A percentile compares a stretch with the other conserved stretches of the same genome.
Conservation (phyloP, 2,888 invertebrate genomes). For the Tanypteryx hageni region DNA sequence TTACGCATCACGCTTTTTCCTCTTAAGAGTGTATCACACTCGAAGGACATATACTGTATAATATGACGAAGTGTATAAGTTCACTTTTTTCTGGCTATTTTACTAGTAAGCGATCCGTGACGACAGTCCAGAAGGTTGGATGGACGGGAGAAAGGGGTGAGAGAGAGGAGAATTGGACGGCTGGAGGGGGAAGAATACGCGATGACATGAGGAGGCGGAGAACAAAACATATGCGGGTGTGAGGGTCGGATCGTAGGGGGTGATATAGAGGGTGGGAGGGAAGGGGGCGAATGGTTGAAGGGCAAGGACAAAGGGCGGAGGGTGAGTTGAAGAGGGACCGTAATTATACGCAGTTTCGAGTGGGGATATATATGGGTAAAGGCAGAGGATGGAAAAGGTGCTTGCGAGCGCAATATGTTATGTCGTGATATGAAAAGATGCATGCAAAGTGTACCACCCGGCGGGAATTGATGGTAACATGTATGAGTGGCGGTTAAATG, state of each 20-base stretch:
- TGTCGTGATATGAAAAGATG: no score
- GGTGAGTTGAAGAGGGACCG: background rate
- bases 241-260: background rate
- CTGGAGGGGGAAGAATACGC: background rate
- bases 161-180: background rate
- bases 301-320: background rate
- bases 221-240: background rate
- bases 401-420: no score
- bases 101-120: background rate
- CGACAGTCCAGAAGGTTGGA: background rate
- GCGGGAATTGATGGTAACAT: no score
- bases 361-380: no score
- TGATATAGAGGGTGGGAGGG: background rate
- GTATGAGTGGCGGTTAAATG: no score
- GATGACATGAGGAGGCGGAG: background rate
- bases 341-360: no score
- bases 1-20: background rate
- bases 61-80: no score
- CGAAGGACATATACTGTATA: background rate
- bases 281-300: background rate
- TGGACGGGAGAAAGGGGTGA: background rate
- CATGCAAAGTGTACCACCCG: no score
- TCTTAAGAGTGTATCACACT: background rate
- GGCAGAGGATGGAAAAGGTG: no score
- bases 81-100: no score